These are phyloP conservation scores for Antedon mediterranea DNA, from an alignment of 53 echinoderm and acorn worm species.

Conservation along the genomic window DNA sequence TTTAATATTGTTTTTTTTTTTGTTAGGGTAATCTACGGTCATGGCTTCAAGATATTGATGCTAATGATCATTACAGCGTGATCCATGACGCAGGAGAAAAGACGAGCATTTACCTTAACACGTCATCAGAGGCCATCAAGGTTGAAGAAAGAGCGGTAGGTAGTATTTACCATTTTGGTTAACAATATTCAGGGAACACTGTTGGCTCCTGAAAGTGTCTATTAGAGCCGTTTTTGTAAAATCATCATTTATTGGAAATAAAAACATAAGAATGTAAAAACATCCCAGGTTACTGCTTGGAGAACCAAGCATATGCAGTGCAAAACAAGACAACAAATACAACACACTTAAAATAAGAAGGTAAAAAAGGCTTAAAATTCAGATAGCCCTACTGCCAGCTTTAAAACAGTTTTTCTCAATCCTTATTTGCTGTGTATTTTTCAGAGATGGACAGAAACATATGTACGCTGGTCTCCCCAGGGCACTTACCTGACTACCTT, in stretches of 20 bases:
- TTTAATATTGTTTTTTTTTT: neutral
- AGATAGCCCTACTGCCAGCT: too few relatives aligned
- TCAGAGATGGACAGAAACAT: conserved; percentile 98
- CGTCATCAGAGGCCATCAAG: conserved; percentile 37
- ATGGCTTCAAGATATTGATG: conserved; percentile 73
- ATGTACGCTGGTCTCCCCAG: conserved; percentile 86
- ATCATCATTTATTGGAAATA: too few relatives aligned
- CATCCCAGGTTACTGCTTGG: too few relatives aligned
- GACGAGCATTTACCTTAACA: conserved; percentile 72
- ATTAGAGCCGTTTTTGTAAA: too few relatives aligned
- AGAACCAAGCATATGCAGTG: too few relatives aligned
- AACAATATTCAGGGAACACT: too few relatives aligned
- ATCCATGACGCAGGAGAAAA: conserved; percentile 92
- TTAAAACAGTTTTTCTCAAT: too few relatives aligned
- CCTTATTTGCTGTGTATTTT: conserved; percentile 3
- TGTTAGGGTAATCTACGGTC: conserved; percentile 66
- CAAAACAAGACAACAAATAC: too few relatives aligned
- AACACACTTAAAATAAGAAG: too few relatives aligned
- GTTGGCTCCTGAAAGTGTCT: too few relatives aligned
- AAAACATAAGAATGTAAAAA: too few relatives aligned
- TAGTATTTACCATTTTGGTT: neutral
- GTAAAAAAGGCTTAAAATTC: too few relatives aligned
- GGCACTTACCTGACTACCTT: conserved; percentile 89
- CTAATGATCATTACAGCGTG: conserved; percentile 90
- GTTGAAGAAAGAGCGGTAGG: conserved; percentile 89